Evolutionary conservation across 2,797 vertebrate genomes (phyloP).

Genomic region (Lacerta bilineata): DNA sequence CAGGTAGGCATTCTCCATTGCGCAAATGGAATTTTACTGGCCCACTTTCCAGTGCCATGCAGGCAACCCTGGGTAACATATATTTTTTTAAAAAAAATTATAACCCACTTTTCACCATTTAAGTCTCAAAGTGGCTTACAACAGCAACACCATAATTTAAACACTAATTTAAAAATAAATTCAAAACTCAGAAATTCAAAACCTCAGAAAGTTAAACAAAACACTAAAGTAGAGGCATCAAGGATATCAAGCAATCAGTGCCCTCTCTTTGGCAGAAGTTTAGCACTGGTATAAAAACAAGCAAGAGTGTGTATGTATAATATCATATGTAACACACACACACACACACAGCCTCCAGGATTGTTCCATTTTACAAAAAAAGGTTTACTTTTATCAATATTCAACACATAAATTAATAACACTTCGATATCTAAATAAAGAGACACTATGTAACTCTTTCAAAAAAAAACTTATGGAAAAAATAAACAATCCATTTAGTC

Average conservation of each 20-base stretch:
- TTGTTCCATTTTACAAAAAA: neutral
- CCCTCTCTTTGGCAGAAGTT: neutral
- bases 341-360: neutral
- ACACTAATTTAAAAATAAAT: no score
- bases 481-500: conserved; percentile 4
- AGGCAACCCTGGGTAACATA: neutral
- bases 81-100: neutral
- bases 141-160: no score
- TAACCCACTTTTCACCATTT: no score
- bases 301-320: neutral
- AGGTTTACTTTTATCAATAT: neutral
- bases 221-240: neutral
- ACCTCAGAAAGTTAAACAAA: no score
- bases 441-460: neutral
- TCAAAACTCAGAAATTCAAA: no score
- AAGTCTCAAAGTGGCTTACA: no score
- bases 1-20: no score
- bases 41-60: neutral
- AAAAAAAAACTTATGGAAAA: conserved; percentile 16
- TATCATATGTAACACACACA: neutral
- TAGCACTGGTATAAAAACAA: neutral
- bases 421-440: conserved; percentile 1
- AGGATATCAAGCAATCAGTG: neutral
- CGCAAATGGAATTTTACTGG: neutral
- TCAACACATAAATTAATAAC: conserved; percentile 1